Evolutionary conservation across 1,140 invertebrate genomes (phyloP), one percentile per base, ranked within the genome.

Genomic region (Drosophila setifemur): DNA sequence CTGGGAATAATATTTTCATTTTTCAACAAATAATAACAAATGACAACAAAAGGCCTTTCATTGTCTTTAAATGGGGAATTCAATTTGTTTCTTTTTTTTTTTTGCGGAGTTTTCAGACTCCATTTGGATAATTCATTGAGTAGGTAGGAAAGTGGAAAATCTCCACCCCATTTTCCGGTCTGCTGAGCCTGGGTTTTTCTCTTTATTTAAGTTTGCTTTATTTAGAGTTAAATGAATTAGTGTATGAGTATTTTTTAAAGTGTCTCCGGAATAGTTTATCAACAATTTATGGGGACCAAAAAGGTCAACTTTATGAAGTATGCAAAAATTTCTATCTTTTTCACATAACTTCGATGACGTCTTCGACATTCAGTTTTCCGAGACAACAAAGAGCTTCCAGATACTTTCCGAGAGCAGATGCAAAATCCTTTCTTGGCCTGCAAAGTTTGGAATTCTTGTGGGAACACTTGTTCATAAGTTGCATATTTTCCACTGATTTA

Each of bases 401-500:
- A n/a, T n/a, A n/a, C n/a, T n/a, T n/a, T n/a, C 31, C 19, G 33
- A 9, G 31, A 18, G 28, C 29, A 44, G 33, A 14, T 21, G 6
- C 16, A 12, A 12, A 23, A 33, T 19, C 21, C 66, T 35, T 69
- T 7, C 26, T 18, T 64, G 39, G 60, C 61, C 61, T 61, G 26
- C 37, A 83, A 86, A 85, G 75, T 85, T 85, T 73, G 81, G 75
- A 86, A 85, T 86, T 81, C 81, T 86, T 85, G 81, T 85, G 81
- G 81, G 81, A 85, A 81, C 81, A 85, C 81, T 85, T 86, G 81
- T 86, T 85, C 81, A 85, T 86, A 85, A 85, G 81, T 75, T 85
- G 75, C 72, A 81, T 55, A 85, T 85, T 85, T 76, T 85, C 67
- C 70, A 81, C 75, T 81, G 75, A 85, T 85, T 86, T 85, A 85